Percentiles rank a stretch among this genome's conserved stretches.
Evolutionary conservation across 2,888 invertebrate species (phyloP).

Genomic region (Dorcus hopei): DNA sequence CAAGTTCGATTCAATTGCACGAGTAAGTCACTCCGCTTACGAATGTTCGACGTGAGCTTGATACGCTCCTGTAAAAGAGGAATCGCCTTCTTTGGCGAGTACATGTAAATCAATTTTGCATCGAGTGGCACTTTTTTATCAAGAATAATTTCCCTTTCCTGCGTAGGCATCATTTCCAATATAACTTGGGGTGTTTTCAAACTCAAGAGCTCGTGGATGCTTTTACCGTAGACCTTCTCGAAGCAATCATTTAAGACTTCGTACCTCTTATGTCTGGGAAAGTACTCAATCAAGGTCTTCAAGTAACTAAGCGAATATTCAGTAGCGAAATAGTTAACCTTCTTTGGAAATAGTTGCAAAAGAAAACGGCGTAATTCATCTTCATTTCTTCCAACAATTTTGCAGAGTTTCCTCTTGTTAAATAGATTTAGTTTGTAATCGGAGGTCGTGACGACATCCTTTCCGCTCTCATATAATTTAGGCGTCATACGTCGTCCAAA

Average conservation of each 20-base stretch:
- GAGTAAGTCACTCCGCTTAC: conserved; percentile 1
- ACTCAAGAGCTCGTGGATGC: conserved; percentile 1
- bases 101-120: conserved; percentile 3
- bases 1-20: conserved; percentile 1
- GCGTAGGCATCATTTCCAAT: not conserved
- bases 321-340: conserved; percentile 1
- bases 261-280: no score
- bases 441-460: conserved; percentile 8
- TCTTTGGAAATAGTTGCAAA: conserved; percentile 9
- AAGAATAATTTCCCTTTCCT: conserved; percentile 4
- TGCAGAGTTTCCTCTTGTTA: conserved; percentile 1
- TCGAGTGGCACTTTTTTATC: not conserved
- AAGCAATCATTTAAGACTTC: conserved; percentile 4
- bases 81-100: not conserved
- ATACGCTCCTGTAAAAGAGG: conserved; percentile 5
- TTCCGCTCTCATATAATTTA: conserved; percentile 10
- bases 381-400: conserved; percentile 6
- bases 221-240: conserved; percentile 1
- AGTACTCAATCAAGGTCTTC: no score
- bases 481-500: conserved; percentile 16
- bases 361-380: conserved; percentile 9
- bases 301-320: not conserved
- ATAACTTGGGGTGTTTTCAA: not conserved
- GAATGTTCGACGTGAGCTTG: conserved; percentile 3
- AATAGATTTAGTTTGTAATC: conserved; percentile 2